Evolutionary conservation across 2,888 invertebrate genomes (phyloP), one percentile per base, ranked within the genome.

Genomic region (Drosophila niveifrons): DNA sequence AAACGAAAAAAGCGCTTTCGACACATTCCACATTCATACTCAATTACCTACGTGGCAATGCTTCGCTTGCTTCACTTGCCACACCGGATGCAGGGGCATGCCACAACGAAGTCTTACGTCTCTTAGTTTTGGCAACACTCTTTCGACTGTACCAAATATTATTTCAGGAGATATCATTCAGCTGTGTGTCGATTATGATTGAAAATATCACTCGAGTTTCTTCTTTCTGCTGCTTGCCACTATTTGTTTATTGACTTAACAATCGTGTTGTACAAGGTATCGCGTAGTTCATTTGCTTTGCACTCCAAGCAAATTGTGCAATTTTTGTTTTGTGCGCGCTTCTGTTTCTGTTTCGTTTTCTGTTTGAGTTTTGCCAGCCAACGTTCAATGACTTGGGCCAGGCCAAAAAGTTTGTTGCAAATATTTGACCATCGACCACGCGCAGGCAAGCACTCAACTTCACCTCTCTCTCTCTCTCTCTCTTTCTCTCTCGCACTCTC

Each of bases 1-100:
- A 31, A 43, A 23, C 15, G 4, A 4, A 36, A 62, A 44, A 28
- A 47, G 18, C 72, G 88, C 87, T 88, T 88, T 88, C 88, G 78
- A 82, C 83, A 88, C 89, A 85, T 87, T 88, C 77, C 86, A 66
- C 82, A 88, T 87, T 87, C 84, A 85, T 87, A 88, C 89, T 81
- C 89, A 85, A 85, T 85, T 85, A 86, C 89, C 82, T 81, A 77
- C 82, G 88, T 78, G 76, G 80, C 66, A 59, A 63, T 69, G 70
- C 43, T 52, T 43, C 61, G 69, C 62, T 65, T 44, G 28, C 39
- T 56, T 47, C 39, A 15, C 44, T 18, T 17, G 44, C 44, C 17
- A 48, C 73, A 55, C 58, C 46, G 64, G 36, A 63, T 43, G 18
- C 58, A 50, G 39, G 18, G 59, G 59, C 66, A 57, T 46, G 62